Evolutionary conservation across 2,113 vertebrate species (phyloP), one percentile per base, ranked within the genome.

Genomic region (Gymnocephalus cernua): DNA sequence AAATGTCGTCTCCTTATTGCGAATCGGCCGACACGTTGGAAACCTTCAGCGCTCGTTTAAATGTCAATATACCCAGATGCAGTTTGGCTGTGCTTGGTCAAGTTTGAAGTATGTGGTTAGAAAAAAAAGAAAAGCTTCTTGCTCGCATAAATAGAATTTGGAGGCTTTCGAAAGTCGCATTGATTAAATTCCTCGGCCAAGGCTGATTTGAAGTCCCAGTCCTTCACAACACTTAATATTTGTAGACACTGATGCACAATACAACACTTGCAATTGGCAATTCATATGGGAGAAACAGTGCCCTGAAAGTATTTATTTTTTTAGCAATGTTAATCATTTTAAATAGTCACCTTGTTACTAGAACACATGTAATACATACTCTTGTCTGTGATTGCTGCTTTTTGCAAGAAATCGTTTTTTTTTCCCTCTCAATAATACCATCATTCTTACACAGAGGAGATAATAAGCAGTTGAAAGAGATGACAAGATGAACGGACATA

Each of bases 1-100:
- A 93, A 93, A 95, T 91, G 87, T 87, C 89, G 86, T 92, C 88
- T 88, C 78, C 88, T 92, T 90, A 88, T 93, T 89, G 91, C 89
- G 45, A 92, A 79, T 68, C 71, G 68, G 71, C 70, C 79, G 82
- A 79, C 88, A 51, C 74, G 82, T 90, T 90, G 86, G 88, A 90
- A 86, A 86, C 87, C 85, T 84, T 88, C 21, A 29, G 78, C 59
- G 82, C 86, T 91, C 62, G 85, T 91, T 92, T 92, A 92, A 93
- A 93, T 89, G 91, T 90, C 88, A 92, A 89, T 91, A 91, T 82
- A 59, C 74, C 77, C 86, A 72, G 84, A 89, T 80, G 82, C 88
- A 84, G 57, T 86, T 85, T 71, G 88, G 92, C 87, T 88, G 72
- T 87, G 91, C 92, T 93, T 80, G 89, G 90, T 88, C 88, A 91